Conservation (phyloP, 2,888 invertebrate genomes). For the Pantelozetes paolii region DNA sequence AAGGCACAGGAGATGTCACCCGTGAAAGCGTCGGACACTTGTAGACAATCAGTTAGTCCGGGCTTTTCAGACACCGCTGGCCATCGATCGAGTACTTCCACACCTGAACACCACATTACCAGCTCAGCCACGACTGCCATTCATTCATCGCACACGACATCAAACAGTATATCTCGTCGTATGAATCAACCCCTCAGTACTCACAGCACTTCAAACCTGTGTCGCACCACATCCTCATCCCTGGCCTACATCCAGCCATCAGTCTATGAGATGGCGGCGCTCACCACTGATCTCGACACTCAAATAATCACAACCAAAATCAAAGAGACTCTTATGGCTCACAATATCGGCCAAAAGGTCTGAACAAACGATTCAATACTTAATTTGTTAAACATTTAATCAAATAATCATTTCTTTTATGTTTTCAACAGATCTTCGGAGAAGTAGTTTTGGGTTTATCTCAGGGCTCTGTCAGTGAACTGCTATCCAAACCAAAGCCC, state of each 20-base stretch:
- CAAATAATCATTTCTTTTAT: neutral
- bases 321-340: slow-evolving; percentile 90
- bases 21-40: slow-evolving; percentile 30
- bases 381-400: neutral
- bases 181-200: slow-evolving; percentile 30
- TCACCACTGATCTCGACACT: slow-evolving; percentile 93
- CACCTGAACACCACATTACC: slow-evolving; percentile 40
- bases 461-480: slow-evolving; percentile 93
- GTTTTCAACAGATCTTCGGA: slow-evolving; percentile 71
- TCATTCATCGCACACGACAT: slow-evolving; percentile 8
- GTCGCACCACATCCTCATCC: slow-evolving; percentile 14
- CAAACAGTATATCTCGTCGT: slow-evolving; percentile 25
- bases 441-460: slow-evolving; percentile 94
- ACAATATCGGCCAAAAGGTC: slow-evolving; percentile 94
- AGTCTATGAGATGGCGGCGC: slow-evolving; percentile 94
- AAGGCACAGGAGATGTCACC: slow-evolving; percentile 33
- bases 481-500: slow-evolving; percentile 94
- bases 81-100: slow-evolving; percentile 40
- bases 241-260: slow-evolving; percentile 55
- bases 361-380: slow-evolving; percentile 10
- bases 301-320: slow-evolving; percentile 93
- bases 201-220: slow-evolving; percentile 13
- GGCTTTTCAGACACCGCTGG: slow-evolving; percentile 38
- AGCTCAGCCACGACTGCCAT: slow-evolving; percentile 32
- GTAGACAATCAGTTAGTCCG: slow-evolving; percentile 42